Conservation (phyloP, 2,797 vertebrate genomes). For the Scomberomorus guttatus region DNA sequence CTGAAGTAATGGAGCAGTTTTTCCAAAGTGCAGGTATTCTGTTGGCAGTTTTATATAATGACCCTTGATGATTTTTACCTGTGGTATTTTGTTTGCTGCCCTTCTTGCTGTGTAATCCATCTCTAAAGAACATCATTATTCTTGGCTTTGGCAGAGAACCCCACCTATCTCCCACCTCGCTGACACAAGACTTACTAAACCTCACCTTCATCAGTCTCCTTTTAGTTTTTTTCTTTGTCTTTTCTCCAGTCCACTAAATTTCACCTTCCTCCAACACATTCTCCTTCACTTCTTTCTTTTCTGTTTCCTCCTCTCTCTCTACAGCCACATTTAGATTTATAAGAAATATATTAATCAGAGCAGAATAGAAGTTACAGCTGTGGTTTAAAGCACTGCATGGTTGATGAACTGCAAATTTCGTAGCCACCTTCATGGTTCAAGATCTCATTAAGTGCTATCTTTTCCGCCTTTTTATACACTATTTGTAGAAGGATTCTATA, state of each 20-base stretch:
- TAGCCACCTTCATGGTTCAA: conserved; percentile 39
- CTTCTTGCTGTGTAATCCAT: conserved; percentile 34
- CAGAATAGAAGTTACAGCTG: conserved; percentile 48
- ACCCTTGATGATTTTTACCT: background rate
- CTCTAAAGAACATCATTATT: conserved; percentile 38
- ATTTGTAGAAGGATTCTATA: conserved; percentile 8
- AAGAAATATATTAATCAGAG: conserved; percentile 54
- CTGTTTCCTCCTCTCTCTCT: background rate
- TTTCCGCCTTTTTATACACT: conserved; percentile 11
- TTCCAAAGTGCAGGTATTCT: background rate
- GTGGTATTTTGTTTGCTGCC: conserved; percentile 20
- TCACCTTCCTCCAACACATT: conserved; percentile 22
- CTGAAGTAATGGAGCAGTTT: background rate
- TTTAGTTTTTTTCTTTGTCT: conserved; percentile 20
- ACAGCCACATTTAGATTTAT: conserved; percentile 38
- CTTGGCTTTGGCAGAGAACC: conserved; percentile 23
- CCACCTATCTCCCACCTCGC: conserved; percentile 21
- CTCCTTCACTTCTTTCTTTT: background rate
- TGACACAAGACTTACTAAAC: conserved; percentile 70
- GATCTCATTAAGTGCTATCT: conserved; percentile 33
- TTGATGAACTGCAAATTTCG: conserved; percentile 64
- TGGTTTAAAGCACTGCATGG: conserved; percentile 54
- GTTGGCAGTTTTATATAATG: background rate
- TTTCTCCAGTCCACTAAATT: conserved; percentile 28
- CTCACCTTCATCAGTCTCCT: conserved; percentile 50